These are phyloP conservation scores for Drosophila longiperda DNA, from an alignment of 2,888 invertebrate species.

Conservation along the genomic window DNA sequence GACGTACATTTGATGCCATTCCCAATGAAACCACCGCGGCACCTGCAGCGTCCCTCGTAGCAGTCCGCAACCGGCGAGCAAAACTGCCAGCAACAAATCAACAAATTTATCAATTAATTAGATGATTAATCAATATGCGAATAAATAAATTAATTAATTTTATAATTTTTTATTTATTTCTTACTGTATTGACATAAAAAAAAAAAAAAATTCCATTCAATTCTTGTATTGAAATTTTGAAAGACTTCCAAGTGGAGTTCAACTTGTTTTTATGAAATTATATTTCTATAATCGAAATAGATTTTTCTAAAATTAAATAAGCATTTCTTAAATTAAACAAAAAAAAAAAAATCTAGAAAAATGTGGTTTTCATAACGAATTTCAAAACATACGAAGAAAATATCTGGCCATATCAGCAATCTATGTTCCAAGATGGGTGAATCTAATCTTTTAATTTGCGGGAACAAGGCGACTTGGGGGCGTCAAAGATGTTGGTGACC, in stretches of 20 bases:
- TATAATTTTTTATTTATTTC: neutral
- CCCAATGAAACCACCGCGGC: constrained; percentile 89
- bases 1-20: constrained; percentile 87
- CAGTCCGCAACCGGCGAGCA: constrained; percentile 91
- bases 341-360: neutral
- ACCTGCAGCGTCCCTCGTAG: constrained; percentile 90
- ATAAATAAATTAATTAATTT: neutral
- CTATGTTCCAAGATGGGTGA: no score
- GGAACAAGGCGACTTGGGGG: no score
- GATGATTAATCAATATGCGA: neutral
- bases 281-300: neutral
- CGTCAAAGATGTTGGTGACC: no score
- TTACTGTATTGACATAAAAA: neutral
- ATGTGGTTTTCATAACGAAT: neutral
- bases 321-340: neutral
- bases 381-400: neutral
- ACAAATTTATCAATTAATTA: neutral
- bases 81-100: constrained; percentile 57
- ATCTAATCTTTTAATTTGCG: no score
- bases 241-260: neutral
- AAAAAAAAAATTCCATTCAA: neutral
- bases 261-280: neutral
- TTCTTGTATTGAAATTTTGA: neutral
- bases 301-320: no score
- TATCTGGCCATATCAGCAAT: no score